Conservation (phyloP, 2,113 vertebrate species). For the Aptenodytes patagonicus region DNA sequence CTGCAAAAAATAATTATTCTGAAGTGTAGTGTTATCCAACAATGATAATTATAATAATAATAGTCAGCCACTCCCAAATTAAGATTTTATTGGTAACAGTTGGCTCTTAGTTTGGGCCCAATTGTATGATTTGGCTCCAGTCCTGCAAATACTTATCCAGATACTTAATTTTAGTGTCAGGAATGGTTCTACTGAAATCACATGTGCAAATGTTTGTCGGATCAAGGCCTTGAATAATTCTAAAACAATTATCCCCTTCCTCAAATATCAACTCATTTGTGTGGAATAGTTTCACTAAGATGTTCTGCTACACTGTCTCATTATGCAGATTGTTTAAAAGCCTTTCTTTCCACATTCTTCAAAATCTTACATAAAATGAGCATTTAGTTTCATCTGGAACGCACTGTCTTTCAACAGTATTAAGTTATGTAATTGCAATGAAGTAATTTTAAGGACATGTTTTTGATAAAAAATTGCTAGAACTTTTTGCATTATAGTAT, state of each 20-base stretch:
- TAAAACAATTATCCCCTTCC: neutral
- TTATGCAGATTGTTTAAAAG: neutral
- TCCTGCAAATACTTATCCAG: conserved; percentile 39
- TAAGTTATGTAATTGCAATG: neutral
- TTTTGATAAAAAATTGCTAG: neutral
- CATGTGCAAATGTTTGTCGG: conserved; percentile 11
- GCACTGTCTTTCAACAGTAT: neutral
- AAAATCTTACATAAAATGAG: neutral
- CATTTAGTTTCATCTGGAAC: neutral
- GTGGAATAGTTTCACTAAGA: neutral
- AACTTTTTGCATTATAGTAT: neutral
- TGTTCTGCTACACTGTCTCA: neutral
- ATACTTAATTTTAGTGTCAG: conserved; percentile 34
- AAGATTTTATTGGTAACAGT: conserved; percentile 38
- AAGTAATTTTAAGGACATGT: neutral
- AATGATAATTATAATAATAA: neutral
- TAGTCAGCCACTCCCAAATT: neutral
- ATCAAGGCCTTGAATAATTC: neutral
- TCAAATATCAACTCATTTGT: neutral
- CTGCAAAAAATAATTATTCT: neutral
- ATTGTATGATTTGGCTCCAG: conserved; percentile 41
- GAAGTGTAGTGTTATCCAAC: neutral
- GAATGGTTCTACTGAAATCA: conserved; percentile 20
- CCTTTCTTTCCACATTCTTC: neutral
- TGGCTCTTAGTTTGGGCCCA: neutral